Evolutionary conservation across 2,797 vertebrate genomes (phyloP).

Genomic region (Gobio occitaniae): DNA sequence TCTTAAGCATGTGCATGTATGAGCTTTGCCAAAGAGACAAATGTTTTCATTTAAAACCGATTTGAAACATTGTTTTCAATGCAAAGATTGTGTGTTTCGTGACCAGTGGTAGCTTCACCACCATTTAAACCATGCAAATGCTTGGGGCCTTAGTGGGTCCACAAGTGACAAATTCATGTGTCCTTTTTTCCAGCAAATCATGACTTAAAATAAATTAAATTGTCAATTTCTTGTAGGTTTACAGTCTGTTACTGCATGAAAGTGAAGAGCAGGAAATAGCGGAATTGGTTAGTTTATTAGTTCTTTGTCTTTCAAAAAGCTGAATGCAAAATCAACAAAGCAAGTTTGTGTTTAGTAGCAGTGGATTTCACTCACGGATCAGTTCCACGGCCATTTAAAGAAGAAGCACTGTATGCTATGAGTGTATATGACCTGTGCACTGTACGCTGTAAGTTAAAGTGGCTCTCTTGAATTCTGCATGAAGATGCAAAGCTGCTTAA

Average conservation of each 20-base stretch:
- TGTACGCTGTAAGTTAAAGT: neutral
- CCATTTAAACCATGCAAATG: conserved; percentile 20
- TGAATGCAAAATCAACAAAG: neutral
- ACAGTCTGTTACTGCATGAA: neutral
- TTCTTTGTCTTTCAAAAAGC: no score
- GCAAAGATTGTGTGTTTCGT: neutral
- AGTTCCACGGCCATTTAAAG: conserved; percentile 22
- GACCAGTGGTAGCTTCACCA: conserved; percentile 7
- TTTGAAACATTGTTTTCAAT: conserved; percentile 2
- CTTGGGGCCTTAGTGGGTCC: neutral
- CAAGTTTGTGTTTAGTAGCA: conserved; percentile 24
- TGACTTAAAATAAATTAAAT: neutral
- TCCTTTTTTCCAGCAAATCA: neutral
- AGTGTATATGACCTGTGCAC: conserved; percentile 12
- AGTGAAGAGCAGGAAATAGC: conserved; percentile 11
- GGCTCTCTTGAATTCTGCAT: neutral
- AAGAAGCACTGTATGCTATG: conserved; percentile 17
- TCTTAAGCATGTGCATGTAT: neutral
- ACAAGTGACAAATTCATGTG: neutral
- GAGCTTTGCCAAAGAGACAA: neutral
- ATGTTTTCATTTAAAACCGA: neutral
- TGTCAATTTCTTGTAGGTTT: neutral
- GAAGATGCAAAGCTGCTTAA: conserved; percentile 16
- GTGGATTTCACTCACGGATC: neutral
- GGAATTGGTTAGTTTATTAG: conserved; percentile 17